Percentiles rank a stretch among this genome's conserved stretches.
phyloP scores from a whole-genome alignment of 2,113 vertebrate species.

The Psophia crepitans region DNA sequence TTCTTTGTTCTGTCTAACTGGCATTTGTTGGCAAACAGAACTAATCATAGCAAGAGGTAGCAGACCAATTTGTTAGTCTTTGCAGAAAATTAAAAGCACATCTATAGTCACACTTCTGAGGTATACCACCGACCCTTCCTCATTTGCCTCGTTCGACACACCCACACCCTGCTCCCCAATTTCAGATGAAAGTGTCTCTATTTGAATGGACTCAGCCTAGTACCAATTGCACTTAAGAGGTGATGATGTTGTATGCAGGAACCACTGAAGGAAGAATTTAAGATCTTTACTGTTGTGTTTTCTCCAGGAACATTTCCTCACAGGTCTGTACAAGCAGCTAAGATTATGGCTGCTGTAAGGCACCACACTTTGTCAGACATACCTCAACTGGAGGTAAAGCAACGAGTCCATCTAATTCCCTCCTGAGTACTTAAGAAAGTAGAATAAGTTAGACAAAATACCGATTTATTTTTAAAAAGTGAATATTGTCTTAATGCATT shows the following conservation, averaged over 20 bases:
- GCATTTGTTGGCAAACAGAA: too few relatives aligned
- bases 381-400: background rate
- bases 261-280: background rate
- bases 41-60: background rate
- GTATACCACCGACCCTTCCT: background rate
- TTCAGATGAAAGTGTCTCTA: background rate
- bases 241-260: background rate
- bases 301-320: background rate
- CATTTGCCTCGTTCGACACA: background rate
- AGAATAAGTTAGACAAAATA: background rate
- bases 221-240: background rate
- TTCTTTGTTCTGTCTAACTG: too few relatives aligned
- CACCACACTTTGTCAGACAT: background rate
- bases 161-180: rapidly evolving
- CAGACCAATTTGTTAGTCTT: background rate
- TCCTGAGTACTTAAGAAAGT: background rate
- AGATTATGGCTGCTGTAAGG: background rate
- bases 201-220: background rate
- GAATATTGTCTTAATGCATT: background rate
- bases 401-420: background rate
- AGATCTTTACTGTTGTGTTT: background rate
- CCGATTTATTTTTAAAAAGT: background rate
- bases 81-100: background rate
- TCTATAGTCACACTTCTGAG: background rate
- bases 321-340: background rate